These are phyloP conservation scores for Thereva nobilitata DNA, from an alignment of 2,888 invertebrate genomes.

Conservation along the genomic window DNA sequence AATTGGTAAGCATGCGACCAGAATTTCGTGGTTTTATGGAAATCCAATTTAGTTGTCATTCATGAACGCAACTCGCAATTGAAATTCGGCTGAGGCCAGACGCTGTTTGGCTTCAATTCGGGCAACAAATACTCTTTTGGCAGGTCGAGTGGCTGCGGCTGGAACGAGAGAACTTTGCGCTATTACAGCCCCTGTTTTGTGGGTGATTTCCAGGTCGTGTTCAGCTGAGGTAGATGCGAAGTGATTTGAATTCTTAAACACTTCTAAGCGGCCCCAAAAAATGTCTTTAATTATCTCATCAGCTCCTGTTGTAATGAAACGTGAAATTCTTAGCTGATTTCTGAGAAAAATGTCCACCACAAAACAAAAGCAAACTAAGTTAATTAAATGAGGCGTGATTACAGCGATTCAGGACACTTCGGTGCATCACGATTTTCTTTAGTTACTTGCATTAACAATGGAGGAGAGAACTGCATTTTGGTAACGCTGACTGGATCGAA, in stretches of 20 bases:
- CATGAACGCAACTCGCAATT: constrained; percentile 18
- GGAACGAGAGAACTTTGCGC: not conserved
- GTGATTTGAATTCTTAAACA: constrained; percentile 28
- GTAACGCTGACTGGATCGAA: not conserved
- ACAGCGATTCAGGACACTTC: no score
- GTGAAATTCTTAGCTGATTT: constrained; percentile 20
- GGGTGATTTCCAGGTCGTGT: constrained; percentile 11
- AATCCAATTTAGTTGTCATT: constrained; percentile 32
- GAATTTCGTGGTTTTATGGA: constrained; percentile 34
- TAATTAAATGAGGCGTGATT: no score
- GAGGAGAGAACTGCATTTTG: not conserved
- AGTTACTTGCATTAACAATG: not conserved
- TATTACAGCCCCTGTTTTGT: constrained; percentile 4
- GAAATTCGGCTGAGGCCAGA: constrained; percentile 6
- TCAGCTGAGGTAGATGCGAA: constrained; percentile 5
- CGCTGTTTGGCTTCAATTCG: not conserved
- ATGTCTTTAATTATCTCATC: constrained; percentile 6
- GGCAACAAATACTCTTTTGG: not conserved
- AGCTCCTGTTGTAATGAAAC: not conserved
- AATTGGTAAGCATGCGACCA: constrained; percentile 21
- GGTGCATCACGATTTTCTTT: no score
- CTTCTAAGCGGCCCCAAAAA: not conserved
- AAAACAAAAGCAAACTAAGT: no score
- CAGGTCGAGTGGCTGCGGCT: not conserved
- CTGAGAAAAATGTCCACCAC: no score